Base-by-base conservation (phyloP, 2,888 invertebrate species). In the Harpalus rubripes region DNA sequence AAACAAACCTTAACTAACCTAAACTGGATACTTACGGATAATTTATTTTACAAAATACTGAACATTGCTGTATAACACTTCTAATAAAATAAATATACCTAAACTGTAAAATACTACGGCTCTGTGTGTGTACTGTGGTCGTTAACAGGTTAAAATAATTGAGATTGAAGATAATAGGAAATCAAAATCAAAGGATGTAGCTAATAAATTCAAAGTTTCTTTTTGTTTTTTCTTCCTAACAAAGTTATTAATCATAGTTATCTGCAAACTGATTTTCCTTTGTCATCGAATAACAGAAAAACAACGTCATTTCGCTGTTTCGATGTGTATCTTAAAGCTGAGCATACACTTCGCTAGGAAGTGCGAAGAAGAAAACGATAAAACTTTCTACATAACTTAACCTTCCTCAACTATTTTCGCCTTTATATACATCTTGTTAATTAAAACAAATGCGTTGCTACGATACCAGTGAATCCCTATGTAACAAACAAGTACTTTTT, bases 231-330 rank as follows among this genome's bases (percentile, higher is more conserved):
- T 63, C 63, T 63, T 10, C 12, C 26, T 26, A 7, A 5, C 63
- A 22, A 63, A 63, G 39, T 39, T 68, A 68, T 68, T 68, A 68
- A 68, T 68, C 68, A 68, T 68, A 68, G 68, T 68, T 68, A 68
- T 68, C 68, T 68, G 63, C 15, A 26, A 68, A 68, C 68, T 68
- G 68, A 68, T 68, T 68, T 68, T 39, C 68, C 68, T 68, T 68
- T 68, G 68, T 68, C 32, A 68, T 68, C 68, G 32, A 39, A 32
- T 68, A 68, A 68, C 68, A 68, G 68, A 68, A 68, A 68, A 68
- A 68, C 68, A 68, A 68, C 32, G 68, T 68, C 39, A 26, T 63
- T 63, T 63, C 26, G 63, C n/a, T n/a, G 26, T 63, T 68, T n/a
- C 68, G 68, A 68, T 68, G 68, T 32, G 32, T 68, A 68, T 15